These are phyloP conservation scores for Hyphantria cunea DNA, from an alignment of 1,140 invertebrate genomes.

Conservation along the genomic window DNA sequence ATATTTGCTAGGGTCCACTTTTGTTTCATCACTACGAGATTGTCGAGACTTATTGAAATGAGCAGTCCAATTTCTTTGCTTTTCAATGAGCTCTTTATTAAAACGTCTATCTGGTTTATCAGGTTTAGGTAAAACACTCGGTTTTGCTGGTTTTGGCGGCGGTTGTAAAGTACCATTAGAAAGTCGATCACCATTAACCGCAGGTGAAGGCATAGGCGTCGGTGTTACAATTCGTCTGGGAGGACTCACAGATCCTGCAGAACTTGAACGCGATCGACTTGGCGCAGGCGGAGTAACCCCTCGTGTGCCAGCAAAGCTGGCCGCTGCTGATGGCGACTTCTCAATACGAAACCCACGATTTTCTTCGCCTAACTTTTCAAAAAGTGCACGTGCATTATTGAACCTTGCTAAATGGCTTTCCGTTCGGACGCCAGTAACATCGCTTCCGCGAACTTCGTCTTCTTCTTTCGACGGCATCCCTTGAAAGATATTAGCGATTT, in stretches of 20 bases:
- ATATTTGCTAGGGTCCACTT: constrained; percentile 58
- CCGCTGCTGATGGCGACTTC: constrained; percentile 76
- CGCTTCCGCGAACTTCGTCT: constrained; percentile 78
- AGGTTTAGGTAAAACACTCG: constrained; percentile 83
- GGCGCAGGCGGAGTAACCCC: constrained; percentile 56
- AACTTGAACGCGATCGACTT: constrained; percentile 82
- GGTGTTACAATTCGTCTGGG: constrained; percentile 71
- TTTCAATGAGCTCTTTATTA: constrained; percentile 93
- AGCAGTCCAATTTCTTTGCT: constrained; percentile 94
- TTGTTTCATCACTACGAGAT: constrained; percentile 82
- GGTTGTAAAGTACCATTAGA: constrained; percentile 72
- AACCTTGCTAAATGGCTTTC: constrained; percentile 95
- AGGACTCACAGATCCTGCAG: constrained; percentile 83
- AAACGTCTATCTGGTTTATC: constrained; percentile 92
- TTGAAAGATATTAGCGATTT: constrained; percentile 95
- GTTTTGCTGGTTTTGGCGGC: constrained; percentile 78
- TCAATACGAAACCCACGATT: constrained; percentile 82
- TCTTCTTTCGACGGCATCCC: constrained; percentile 80
- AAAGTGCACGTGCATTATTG: constrained; percentile 95
- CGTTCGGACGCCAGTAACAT: constrained; percentile 90
- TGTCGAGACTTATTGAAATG: constrained; percentile 91
- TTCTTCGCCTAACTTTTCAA: constrained; percentile 94
- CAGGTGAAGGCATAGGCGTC: constrained; percentile 67
- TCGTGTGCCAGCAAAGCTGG: constrained; percentile 74
- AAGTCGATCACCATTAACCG: constrained; percentile 76